Percentiles rank a stretch among this genome's conserved stretches.
Evolutionary conservation across 1,140 invertebrate genomes (phyloP).

Genomic region (Uloborus diversus): DNA sequence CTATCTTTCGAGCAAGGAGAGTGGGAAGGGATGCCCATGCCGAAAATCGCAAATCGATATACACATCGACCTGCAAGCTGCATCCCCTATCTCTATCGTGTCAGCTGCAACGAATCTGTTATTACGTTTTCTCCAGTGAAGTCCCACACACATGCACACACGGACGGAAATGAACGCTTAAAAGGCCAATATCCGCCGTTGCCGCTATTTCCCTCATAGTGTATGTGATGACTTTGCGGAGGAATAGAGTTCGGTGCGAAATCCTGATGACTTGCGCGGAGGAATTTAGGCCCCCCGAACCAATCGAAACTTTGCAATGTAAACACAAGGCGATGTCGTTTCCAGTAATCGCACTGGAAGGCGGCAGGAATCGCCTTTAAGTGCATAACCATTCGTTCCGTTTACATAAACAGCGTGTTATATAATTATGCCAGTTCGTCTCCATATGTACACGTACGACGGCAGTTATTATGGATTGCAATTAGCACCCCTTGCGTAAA

Average conservation of each 20-base stretch:
- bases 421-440: too few relatives aligned
- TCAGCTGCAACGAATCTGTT: slow-evolving; percentile 1
- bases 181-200: background rate
- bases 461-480: too few relatives aligned
- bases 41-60: background rate
- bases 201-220: background rate
- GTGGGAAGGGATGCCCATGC: too few relatives aligned
- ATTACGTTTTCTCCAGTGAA: background rate
- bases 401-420: too few relatives aligned
- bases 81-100: background rate
- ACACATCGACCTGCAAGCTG: background rate
- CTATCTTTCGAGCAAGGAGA: background rate
- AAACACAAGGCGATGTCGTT: background rate
- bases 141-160: background rate
- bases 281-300: too few relatives aligned
- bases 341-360: background rate
- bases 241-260: too few relatives aligned
- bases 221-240: too few relatives aligned
- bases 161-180: background rate
- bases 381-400: too few relatives aligned
- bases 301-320: background rate
- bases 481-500: too few relatives aligned
- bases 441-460: too few relatives aligned
- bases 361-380: too few relatives aligned
- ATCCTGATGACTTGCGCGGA: too few relatives aligned